A percentile compares a stretch with the other conserved stretches of the same genome.
These are phyloP conservation scores for Thecocarcelia acutangulata DNA, from an alignment of 2,888 invertebrate species.

Conservation along the genomic window DNA sequence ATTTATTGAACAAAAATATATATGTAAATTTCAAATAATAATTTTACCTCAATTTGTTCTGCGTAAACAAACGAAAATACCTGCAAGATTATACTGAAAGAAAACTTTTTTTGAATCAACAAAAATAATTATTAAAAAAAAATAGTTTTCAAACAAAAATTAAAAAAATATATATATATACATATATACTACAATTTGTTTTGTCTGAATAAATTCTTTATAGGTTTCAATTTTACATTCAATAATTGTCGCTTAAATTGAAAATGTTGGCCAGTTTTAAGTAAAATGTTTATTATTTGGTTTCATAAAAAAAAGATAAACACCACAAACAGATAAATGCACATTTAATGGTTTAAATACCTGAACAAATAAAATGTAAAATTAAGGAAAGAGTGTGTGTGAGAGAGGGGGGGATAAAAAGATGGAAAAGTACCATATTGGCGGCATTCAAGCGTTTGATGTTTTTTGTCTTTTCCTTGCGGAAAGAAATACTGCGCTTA, in stretches of 20 bases:
- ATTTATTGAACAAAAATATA: too few relatives aligned
- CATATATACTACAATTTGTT: too few relatives aligned
- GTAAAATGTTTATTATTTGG: not conserved
- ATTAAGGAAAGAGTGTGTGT: not conserved
- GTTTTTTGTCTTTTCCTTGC: conserved; percentile 37
- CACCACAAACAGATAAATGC: conserved; percentile 30
- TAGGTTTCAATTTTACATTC: too few relatives aligned
- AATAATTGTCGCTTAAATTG: not conserved
- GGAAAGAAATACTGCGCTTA: conserved; percentile 47
- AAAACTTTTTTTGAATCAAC: too few relatives aligned
- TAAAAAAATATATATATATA: too few relatives aligned
- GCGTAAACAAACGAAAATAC: too few relatives aligned
- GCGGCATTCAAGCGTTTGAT: conserved; percentile 58
- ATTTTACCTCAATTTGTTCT: too few relatives aligned
- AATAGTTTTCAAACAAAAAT: too few relatives aligned
- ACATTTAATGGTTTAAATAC: conserved; percentile 57
- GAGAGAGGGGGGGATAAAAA: not conserved
- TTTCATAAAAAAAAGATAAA: not conserved
- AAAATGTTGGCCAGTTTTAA: conserved; percentile 32
- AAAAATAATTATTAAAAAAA: too few relatives aligned
- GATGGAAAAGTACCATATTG: conserved; percentile 9
- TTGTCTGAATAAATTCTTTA: too few relatives aligned
- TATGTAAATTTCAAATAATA: too few relatives aligned
- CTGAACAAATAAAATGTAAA: conserved; percentile 20
- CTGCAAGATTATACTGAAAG: too few relatives aligned